A percentile compares a stretch with the other conserved stretches of the same genome.
phyloP scores from a whole-genome alignment of 2,797 vertebrate genomes.

The Podarcis lilfordi region DNA sequence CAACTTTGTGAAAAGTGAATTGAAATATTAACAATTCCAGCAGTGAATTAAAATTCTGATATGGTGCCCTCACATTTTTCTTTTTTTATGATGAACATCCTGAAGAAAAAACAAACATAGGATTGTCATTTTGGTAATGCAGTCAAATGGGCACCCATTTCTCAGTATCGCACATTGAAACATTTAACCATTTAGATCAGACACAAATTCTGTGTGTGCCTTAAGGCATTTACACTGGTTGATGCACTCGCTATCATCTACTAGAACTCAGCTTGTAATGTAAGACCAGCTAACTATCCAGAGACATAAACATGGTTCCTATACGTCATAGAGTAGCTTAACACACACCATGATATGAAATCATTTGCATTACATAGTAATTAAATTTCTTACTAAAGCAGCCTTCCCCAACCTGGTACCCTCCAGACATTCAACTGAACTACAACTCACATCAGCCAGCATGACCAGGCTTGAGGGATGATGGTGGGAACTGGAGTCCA shows the following conservation, averaged over 20 bases:
- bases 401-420: too few species aligned
- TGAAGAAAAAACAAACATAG: constrained; percentile 7
- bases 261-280: constrained; percentile 60
- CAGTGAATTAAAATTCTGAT: not conserved
- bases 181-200: constrained; percentile 30
- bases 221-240: constrained; percentile 60
- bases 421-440: too few species aligned
- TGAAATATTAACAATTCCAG: not conserved
- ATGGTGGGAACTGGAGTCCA: too few species aligned
- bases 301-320: constrained; percentile 71
- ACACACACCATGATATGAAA: constrained; percentile 77
- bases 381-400: constrained; percentile 74
- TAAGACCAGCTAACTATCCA: constrained; percentile 68
- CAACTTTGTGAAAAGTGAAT: constrained; percentile 34
- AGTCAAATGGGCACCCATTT: constrained; percentile 49
- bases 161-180: constrained; percentile 33
- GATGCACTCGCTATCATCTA: constrained; percentile 62
- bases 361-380: constrained; percentile 84
- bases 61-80: not conserved
- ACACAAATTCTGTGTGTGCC: constrained; percentile 46
- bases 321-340: constrained; percentile 80
- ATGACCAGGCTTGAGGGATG: too few species aligned
- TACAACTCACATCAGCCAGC: too few species aligned
- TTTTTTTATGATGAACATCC: not conserved
- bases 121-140: constrained; percentile 49